Conservation (phyloP, 1,140 invertebrate species). For the Venturia canescens region DNA sequence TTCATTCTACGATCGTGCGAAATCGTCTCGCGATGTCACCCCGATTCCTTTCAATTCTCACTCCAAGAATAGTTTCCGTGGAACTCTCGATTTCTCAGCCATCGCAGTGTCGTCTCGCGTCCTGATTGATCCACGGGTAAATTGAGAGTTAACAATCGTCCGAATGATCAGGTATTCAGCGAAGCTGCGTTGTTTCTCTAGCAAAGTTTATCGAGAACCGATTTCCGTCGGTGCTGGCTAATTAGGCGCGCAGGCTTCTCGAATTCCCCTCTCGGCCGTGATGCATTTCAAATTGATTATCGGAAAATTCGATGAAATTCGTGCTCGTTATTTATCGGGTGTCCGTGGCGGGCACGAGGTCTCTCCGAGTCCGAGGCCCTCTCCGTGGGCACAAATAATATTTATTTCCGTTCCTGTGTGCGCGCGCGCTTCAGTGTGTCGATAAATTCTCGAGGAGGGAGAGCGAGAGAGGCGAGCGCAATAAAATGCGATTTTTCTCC, state of each 20-base stretch:
- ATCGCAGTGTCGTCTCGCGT: not conserved
- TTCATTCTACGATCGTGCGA: too few species aligned
- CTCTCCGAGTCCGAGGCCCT: too few species aligned
- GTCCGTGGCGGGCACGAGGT: too few species aligned
- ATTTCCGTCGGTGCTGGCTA: not conserved
- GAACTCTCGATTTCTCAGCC: not conserved
- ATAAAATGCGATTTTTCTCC: too few species aligned
- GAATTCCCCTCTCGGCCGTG: not conserved
- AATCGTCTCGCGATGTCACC: too few species aligned
- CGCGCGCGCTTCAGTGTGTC: too few species aligned
- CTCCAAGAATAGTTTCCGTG: too few species aligned
- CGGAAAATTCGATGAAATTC: conserved; percentile 13
- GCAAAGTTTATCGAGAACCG: conserved; percentile 14
- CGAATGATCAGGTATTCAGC: not conserved
- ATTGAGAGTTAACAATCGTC: not conserved
- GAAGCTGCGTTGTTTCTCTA: not conserved
- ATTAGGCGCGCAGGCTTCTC: not conserved
- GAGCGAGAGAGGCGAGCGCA: too few species aligned
- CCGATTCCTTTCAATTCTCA: too few species aligned
- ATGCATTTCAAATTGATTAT: conserved; percentile 11
- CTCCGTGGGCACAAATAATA: conserved; percentile 1
- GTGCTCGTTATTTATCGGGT: conserved; percentile 3
- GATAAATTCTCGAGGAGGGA: too few species aligned
- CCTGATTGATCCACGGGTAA: not conserved
- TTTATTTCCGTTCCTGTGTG: too few species aligned